Evolutionary conservation across 2,113 vertebrate species (phyloP), one percentile per base, ranked within the genome.

Genomic region (Perca flavescens): DNA sequence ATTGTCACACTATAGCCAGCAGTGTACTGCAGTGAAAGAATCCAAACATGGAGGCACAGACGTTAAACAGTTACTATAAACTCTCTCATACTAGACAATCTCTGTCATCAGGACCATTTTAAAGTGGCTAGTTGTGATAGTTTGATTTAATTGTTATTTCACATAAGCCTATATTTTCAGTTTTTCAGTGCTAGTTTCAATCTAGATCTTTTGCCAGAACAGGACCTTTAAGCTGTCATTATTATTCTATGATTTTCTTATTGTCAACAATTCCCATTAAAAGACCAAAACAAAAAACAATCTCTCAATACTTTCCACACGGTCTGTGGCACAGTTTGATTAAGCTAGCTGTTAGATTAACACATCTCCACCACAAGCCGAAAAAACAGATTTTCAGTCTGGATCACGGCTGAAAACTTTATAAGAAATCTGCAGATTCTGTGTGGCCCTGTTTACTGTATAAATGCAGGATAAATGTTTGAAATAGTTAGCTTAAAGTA

Each of bases 291-390:
- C 63, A 12, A 66, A 66, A 25, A 66, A 16, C 9, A 15, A 66
- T 66, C 63, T 47, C 64, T 50, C 25, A 25, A 25, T 25, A 16
- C 43, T 21, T 16, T 10, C 5, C 19, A 52, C 28, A n/a, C 22
- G 25, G 28, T 72, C n/a, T 58, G 53, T 13, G n/a, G 65, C 11
- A 43, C 14, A 43, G 10, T n/a, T 21, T 14, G 50, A 50, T 56
- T 21, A 77, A 49, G 36, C 31, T 66, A 31, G 15, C 46, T 63
- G 25, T 74, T 53, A 74, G 50, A 31, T 63, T 15, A 46, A 5
- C 4, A 34, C 6, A 34, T 34, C 34, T 34, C 34, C 34, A 34
- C 34, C 6, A 34, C 34, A 34, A 34, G 6, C 34, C 6, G 34
- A 34, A 34, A 34, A 34, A 34, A 34, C 34, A 6, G 34, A 34